These are phyloP conservation scores for Phaedon cochleariae DNA, from an alignment of 2,888 invertebrate species.

Conservation along the genomic window DNA sequence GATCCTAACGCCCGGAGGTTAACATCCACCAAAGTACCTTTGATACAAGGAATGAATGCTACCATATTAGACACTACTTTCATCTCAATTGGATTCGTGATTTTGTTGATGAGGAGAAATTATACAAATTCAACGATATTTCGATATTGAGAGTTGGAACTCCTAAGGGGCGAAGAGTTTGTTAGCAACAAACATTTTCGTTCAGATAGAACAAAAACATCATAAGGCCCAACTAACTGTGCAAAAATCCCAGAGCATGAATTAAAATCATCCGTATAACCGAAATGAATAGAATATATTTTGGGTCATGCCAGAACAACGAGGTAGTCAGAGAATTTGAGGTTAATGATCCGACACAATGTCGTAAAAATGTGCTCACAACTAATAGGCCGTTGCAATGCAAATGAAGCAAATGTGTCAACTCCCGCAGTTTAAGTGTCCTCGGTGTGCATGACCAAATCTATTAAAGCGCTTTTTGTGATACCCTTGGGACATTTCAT, in stretches of 20 bases:
- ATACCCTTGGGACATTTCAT: slow-evolving; percentile 29
- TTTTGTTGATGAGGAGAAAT: no score
- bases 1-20: no score
- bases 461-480: slow-evolving; percentile 33
- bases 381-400: slow-evolving; percentile 50
- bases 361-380: slow-evolving; percentile 39
- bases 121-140: no score
- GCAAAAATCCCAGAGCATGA: neutral
- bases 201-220: no score
- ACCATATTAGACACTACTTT: no score
- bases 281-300: slow-evolving; percentile 14
- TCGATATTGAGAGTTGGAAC: no score
- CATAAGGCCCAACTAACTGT: no score
- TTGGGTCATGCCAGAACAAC: neutral
- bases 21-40: no score
- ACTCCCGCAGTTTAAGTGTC: slow-evolving; percentile 33
- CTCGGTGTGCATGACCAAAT: slow-evolving; percentile 31
- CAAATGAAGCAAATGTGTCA: slow-evolving; percentile 50
- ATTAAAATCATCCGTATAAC: neutral
- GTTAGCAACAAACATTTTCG: no score
- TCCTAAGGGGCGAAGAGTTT: no score
- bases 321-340: slow-evolving; percentile 31
- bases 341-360: slow-evolving; percentile 39
- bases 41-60: no score
- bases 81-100: no score